Evolutionary conservation across 2,797 vertebrate species (phyloP), one percentile per base, ranked within the genome.

Genomic region (Vultur gryphus): DNA sequence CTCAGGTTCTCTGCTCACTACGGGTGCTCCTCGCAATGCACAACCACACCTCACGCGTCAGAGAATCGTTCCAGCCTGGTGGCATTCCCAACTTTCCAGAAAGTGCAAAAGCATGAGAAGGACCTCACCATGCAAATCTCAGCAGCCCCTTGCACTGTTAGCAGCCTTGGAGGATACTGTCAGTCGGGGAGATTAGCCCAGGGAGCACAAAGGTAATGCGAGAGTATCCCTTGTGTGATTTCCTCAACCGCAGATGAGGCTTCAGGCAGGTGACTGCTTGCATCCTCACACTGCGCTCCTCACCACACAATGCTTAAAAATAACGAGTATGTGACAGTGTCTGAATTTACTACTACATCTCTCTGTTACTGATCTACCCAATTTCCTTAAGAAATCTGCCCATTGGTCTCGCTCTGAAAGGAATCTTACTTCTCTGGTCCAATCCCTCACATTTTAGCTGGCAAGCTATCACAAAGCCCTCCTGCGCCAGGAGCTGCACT

Each of bases 301-400:
- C 35, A 18, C 16, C 28, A 14, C 5, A 0, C 6, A 43, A 48
- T 1, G 13, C 26, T 64, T 37, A 18, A 37, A 25, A 70, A 20
- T 3, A 21, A 35, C 0, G 7, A 4, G 46, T 1, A 16, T 2
- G 8, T 16, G 69, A 25, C 71, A 25, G 13, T 0, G 4, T 7
- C 87, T n/a, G 67, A 46, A 15, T 31, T 59, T 66, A 46, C 57
- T 6, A 4, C 16, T 19, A 3, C 89, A 43, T 7, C 49, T 44
- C 39, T 23, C 61, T 29, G 23, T 3, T 58, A 41, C 77, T 6
- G 4, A 69, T 14, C n/a, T n/a, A 39, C 31, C 18, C 1, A 0
- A 6, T 11, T 84, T 55, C 86, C 90, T 15, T 6, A n/a, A 39
- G 54, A 46, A 58, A 57, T 10, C 48, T 24, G 49, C 44, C 61